Base-by-base conservation (phyloP, 2,888 invertebrate species). In the Leptarthrus brevirostris region DNA sequence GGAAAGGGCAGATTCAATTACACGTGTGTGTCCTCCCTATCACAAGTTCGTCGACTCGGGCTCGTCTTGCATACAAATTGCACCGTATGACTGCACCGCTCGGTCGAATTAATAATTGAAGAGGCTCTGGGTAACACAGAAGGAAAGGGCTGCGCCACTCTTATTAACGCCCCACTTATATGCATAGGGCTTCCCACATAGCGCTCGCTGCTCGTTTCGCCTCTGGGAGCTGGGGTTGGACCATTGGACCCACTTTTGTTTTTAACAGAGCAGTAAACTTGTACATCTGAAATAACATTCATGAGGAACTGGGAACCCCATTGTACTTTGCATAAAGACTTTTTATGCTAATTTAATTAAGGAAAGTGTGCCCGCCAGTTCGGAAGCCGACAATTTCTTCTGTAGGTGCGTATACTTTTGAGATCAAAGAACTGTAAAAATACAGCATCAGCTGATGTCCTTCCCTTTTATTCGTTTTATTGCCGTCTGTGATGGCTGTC, bases 311-410 rank as follows among this genome's bases (percentile, higher is more conserved):
- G 1, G 22, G 64, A 44, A 52, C 30, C 3, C 69, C 52, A 52
- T 49, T 52, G 52, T 69, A 24, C n/a, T 52, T 30, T 14, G 52
- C 49, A 69, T 69, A 52, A 69, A 69, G 69, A 52, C 20, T 52
- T 49, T 49, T 69, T 52, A 69, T 69, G 69, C 69, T 69, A 69
- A 69, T 69, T 69, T 69, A 69, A 69, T 69, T 52, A 69, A 69
- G 20, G 49, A 30, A 20, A 69, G 69, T 69, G 26, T 52, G 22
- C 52, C n/a, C n/a, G n/a, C n/a, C 47, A 24, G 5, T n/a, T 18
- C 24, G 47, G 44, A 14, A n/a, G 26, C 44, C 30, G 14, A 24
- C 49, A 30, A 14, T 12, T 52, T 52, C 52, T 52, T 52, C 18
- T 20, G 14, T 52, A 52, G 30, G 49, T 26, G 52, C 26, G 52